These are phyloP conservation scores for Marcusenius ussheri DNA, from an alignment of 2,113 vertebrate species.

Conservation along the genomic window DNA sequence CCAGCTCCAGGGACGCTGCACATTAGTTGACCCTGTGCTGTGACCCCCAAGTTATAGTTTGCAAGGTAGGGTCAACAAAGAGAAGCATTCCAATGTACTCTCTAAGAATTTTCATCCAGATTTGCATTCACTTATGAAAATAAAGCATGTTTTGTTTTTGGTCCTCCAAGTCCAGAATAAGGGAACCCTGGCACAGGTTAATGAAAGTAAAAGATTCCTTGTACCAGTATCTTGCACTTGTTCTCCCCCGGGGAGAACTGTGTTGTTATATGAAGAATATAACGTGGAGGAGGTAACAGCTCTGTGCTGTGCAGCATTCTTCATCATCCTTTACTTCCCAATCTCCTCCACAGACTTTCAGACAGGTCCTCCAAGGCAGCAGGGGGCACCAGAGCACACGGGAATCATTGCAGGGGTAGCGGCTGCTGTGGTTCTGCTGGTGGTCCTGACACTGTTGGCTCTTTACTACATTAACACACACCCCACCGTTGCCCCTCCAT, in stretches of 20 bases:
- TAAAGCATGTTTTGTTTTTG: background rate
- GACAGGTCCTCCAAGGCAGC: slow-evolving; percentile 40
- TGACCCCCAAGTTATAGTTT: no score
- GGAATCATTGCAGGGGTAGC: slow-evolving; percentile 79
- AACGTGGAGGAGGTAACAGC: background rate
- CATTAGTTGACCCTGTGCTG: no score
- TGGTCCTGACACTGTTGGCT: slow-evolving; percentile 68
- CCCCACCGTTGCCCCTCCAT: slow-evolving; percentile 72
- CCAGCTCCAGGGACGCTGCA: no score
- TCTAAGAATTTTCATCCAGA: no score
- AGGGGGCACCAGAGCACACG: slow-evolving; percentile 58
- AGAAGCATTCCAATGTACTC: no score
- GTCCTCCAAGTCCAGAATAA: background rate
- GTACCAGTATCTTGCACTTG: background rate
- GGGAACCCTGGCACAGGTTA: background rate
- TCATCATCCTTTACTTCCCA: background rate
- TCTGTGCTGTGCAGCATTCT: background rate
- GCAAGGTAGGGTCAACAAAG: no score
- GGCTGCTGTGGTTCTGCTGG: slow-evolving; percentile 70
- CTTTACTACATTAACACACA: slow-evolving; percentile 81
- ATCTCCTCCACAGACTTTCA: slow-evolving; percentile 38
- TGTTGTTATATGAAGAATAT: background rate
- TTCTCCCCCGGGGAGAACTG: background rate
- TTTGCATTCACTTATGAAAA: no score
- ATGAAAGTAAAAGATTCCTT: background rate